Conservation (phyloP, 2,888 invertebrate species). For the Eristalis intricaria region DNA sequence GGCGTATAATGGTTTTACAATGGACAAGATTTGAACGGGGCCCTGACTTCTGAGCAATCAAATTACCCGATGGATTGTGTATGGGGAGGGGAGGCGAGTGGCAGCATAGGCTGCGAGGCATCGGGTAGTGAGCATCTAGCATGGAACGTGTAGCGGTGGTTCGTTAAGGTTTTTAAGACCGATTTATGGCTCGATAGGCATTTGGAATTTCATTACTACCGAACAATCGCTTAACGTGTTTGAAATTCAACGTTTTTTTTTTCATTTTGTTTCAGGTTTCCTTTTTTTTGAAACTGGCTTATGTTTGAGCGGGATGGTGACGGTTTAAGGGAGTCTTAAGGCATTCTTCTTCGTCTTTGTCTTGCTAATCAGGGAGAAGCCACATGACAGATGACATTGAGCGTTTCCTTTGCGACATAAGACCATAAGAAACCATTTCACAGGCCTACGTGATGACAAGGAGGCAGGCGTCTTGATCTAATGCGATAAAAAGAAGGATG, state of each 20-base stretch:
- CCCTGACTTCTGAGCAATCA: neutral
- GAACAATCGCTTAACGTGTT: neutral
- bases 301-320: too few species aligned
- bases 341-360: too few species aligned
- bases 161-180: neutral
- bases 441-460: too few species aligned
- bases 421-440: too few species aligned
- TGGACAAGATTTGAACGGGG: neutral
- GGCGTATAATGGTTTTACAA: constrained; percentile 24
- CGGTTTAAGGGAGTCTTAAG: too few species aligned
- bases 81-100: neutral
- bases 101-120: neutral
- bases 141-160: neutral
- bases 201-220: neutral
- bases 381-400: too few species aligned
- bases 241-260: neutral
- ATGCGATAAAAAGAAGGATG: too few species aligned
- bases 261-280: neutral
- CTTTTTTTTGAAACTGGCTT: neutral
- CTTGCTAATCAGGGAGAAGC: too few species aligned
- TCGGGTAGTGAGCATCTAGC: neutral
- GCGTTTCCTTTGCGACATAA: too few species aligned
- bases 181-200: neutral
- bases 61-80: neutral
- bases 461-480: too few species aligned